Percentiles rank a stretch among this genome's conserved stretches.
These are phyloP conservation scores for Chaetops frenatus DNA, from an alignment of 2,113 vertebrate genomes.

Conservation along the genomic window DNA sequence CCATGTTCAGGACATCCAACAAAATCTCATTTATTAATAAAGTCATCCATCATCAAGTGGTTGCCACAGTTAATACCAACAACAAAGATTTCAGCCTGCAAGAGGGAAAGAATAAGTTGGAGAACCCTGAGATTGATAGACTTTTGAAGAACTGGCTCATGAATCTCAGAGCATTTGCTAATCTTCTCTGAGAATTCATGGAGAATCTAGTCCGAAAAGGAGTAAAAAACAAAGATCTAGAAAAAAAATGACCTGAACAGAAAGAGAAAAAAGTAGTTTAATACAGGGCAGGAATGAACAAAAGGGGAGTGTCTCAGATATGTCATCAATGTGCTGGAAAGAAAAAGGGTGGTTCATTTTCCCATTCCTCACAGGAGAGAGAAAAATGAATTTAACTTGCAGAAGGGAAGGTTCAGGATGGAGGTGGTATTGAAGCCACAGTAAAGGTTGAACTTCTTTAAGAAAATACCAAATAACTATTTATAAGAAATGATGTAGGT, in stretches of 20 bases:
- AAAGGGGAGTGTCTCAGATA: background rate
- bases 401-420: background rate
- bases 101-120: background rate
- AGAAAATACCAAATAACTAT: background rate
- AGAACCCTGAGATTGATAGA: background rate
- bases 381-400: background rate
- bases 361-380: background rate
- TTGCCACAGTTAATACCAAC: background rate
- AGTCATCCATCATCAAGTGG: background rate
- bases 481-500: background rate
- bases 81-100: background rate
- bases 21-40: background rate
- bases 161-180: background rate
- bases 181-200: background rate
- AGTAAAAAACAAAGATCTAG: background rate
- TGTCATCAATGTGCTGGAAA: background rate
- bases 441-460: background rate
- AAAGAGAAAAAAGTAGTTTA: background rate
- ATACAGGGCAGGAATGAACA: background rate
- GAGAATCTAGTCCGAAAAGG: background rate
- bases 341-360: background rate
- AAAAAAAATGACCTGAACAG: background rate
- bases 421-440: background rate
- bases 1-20: background rate
- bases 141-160: background rate